A percentile compares a stretch with the other conserved stretches of the same genome.
These are phyloP conservation scores for Phortica okadai DNA, from an alignment of 2,888 invertebrate genomes.

Conservation along the genomic window DNA sequence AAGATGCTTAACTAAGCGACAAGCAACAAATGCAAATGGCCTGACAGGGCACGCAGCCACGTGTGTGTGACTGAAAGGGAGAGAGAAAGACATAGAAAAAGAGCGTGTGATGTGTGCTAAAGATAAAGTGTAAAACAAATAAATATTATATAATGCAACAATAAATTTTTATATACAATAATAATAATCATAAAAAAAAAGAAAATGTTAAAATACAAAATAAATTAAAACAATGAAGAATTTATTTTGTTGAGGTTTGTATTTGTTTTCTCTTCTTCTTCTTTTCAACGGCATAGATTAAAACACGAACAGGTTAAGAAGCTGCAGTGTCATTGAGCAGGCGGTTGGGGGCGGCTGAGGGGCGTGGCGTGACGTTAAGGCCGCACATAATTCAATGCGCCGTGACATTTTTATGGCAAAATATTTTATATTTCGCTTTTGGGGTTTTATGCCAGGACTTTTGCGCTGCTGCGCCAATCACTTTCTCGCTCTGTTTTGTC, in stretches of 20 bases:
- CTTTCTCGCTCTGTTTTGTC: neutral
- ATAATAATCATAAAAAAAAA: neutral
- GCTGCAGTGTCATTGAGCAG: neutral
- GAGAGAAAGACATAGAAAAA: neutral
- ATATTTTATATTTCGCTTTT: constrained; percentile 49
- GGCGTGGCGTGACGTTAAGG: neutral
- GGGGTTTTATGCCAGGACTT: constrained; percentile 51
- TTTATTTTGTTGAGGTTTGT: neutral
- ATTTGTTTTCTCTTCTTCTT: too few relatives aligned
- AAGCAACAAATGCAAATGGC: constrained; percentile 18
- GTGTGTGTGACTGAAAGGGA: neutral
- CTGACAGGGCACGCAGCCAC: neutral
- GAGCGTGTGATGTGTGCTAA: neutral
- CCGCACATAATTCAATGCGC: constrained; percentile 64
- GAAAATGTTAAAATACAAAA: constrained; percentile 8
- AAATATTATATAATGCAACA: constrained; percentile 28
- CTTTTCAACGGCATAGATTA: neutral
- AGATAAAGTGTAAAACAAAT: constrained; percentile 24
- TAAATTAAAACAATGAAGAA: neutral
- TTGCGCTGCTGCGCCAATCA: neutral
- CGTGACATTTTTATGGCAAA: constrained; percentile 69
- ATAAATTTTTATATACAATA: constrained; percentile 19
- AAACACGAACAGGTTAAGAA: neutral
- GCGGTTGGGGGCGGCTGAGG: neutral
- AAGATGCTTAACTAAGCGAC: constrained; percentile 64